A percentile compares a stretch with the other conserved stretches of the same genome.
Evolutionary conservation across 2,888 invertebrate species (phyloP).

Genomic region (Hanleya hanleyi): DNA sequence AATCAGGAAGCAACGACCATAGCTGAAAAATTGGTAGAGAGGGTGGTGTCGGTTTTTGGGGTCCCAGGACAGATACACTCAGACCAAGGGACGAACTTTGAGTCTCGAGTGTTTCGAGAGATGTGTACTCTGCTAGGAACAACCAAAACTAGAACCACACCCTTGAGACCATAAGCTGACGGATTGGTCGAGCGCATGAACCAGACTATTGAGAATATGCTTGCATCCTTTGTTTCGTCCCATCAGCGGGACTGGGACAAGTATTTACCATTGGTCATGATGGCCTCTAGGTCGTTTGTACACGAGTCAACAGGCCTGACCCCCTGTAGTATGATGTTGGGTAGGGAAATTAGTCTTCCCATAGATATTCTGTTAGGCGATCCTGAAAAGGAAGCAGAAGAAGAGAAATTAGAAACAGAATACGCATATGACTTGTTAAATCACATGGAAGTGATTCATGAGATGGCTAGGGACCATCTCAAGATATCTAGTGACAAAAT

Average conservation of each 20-base stretch:
- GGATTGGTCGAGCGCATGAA: conserved; percentile 32
- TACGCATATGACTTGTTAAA: conserved; percentile 8
- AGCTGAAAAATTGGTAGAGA: conserved; percentile 29
- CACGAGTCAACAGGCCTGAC: conserved; percentile 9
- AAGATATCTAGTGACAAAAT: not conserved
- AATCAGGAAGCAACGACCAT: conserved; percentile 36
- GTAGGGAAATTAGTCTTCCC: conserved; percentile 4
- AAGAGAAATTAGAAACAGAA: not conserved
- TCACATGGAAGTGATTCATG: conserved; percentile 13
- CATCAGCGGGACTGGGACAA: conserved; percentile 18
- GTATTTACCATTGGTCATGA: not conserved
- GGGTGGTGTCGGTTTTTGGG: conserved; percentile 33
- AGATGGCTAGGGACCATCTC: conserved; percentile 20
- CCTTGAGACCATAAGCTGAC: conserved; percentile 30
- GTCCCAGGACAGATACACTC: conserved; percentile 32
- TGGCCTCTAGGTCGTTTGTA: not conserved
- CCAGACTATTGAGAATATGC: conserved; percentile 27
- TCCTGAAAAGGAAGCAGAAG: no score
- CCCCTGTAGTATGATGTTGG: conserved; percentile 4
- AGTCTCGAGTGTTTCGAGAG: conserved; percentile 32
- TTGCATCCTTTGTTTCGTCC: conserved; percentile 22
- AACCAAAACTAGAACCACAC: conserved; percentile 36
- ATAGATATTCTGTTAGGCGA: not conserved
- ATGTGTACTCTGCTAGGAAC: conserved; percentile 29
- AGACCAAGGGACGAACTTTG: conserved; percentile 39